Evolutionary conservation across 2,113 vertebrate species (phyloP), one percentile per base, ranked within the genome.

Genomic region (Lagopus leucura): DNA sequence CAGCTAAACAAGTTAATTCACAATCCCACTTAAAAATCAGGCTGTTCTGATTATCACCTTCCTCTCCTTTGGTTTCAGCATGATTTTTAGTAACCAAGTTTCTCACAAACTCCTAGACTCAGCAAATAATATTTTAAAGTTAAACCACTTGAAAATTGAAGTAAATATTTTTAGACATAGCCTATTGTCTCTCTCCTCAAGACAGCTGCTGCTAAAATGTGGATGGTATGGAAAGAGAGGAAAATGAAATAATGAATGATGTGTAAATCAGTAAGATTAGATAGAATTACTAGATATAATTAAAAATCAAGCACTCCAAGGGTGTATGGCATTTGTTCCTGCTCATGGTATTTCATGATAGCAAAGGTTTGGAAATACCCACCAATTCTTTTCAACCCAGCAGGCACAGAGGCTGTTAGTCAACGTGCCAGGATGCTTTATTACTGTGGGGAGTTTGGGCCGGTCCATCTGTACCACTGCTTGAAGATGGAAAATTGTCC

Each of bases 41-140:
- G 30, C 65, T 91, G 47, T 83, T 96, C 76, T 65, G 61, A 72
- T 90, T 90, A 84, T 82, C 84, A 89, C 61, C 43, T 88, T 95
- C 74, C 66, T 82, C 74, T 90, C 19, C 66, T 75, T 83, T 6
- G 8, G n/a, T 91, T 95, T 77, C 82, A 91, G 65, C 18, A 36
- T 14, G 60, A 74, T 38, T 89, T 95, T 95, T 85, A 94, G 89
- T 38, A 89, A 47, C 52, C 42, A 25, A 9, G 1, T 6, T 86
- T 93, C 82, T 91, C 67, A 47, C 8, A 36, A 89, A 85, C 52
- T 83, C 42, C 66, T 64, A 65, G 72, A 80, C 55, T 91, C 89
- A 92, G 82, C 60, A 94, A 86, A 93, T 71, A 94, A 80, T 60
- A 21, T 27, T 87, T 55, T 70, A 43, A 79, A 88, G 42, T 85